Percentiles rank a stretch among this genome's conserved stretches.
phyloP scores from a whole-genome alignment of 2,888 invertebrate species.

The Eupeodes latifasciatus region DNA sequence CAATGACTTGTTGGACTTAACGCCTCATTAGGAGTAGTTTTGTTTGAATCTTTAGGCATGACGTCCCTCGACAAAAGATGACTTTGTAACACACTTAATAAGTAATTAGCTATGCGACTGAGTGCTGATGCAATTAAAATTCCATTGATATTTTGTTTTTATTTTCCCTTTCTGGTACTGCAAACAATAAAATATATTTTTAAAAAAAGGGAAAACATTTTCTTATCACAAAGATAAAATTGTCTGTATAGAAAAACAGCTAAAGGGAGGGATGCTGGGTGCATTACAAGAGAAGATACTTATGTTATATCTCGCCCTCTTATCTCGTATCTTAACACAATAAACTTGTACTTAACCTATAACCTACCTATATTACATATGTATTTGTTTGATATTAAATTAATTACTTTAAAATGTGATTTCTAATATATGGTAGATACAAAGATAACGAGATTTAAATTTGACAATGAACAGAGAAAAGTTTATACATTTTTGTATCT shows the following conservation, averaged over 20 bases:
- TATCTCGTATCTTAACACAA: slow-evolving; percentile 24
- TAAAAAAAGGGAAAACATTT: slow-evolving; percentile 1
- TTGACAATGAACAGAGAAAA: neutral
- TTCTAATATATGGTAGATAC: neutral
- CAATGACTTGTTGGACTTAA: slow-evolving; percentile 49
- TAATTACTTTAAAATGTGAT: slow-evolving; percentile 6
- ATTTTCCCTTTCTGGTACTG: neutral
- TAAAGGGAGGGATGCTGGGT: slow-evolving; percentile 8
- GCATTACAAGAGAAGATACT: slow-evolving; percentile 2
- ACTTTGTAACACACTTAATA: slow-evolving; percentile 47
- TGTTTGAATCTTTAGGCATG: slow-evolving; percentile 43
- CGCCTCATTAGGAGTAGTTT: slow-evolving; percentile 60
- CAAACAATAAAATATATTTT: neutral
- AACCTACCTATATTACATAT: too few species aligned
- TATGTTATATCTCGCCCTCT: too few species aligned
- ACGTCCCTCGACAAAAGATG: slow-evolving; percentile 11
- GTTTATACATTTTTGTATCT: neutral
- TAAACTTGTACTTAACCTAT: neutral
- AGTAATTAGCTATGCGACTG: slow-evolving; percentile 50
- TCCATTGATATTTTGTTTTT: slow-evolving; percentile 18
- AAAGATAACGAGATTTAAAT: slow-evolving; percentile 20
- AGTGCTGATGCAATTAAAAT: slow-evolving; percentile 50
- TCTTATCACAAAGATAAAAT: slow-evolving; percentile 37
- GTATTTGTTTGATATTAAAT: slow-evolving; percentile 8
- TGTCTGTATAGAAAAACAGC: slow-evolving; percentile 3